Evolutionary conservation across 2,888 invertebrate genomes (phyloP).

Genomic region (Mythimna vitellina): DNA sequence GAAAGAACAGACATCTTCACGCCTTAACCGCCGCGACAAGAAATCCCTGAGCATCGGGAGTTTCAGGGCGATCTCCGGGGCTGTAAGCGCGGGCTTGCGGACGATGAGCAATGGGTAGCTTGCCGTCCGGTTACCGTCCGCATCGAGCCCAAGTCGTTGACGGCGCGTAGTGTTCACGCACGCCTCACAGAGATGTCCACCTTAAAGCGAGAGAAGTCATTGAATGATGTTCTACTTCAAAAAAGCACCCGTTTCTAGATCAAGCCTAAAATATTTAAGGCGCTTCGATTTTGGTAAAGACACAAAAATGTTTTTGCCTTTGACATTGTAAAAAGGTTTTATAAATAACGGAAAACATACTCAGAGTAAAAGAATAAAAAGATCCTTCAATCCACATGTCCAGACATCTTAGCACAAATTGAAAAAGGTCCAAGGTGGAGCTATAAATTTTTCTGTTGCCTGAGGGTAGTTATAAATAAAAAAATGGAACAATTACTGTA

Average conservation of each 20-base stretch:
- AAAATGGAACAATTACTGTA: conserved; percentile 59
- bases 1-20: too few species aligned
- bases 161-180: too few species aligned
- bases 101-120: too few species aligned
- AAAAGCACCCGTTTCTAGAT: background rate
- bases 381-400: conserved; percentile 9
- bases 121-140: too few species aligned
- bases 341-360: conserved; percentile 27
- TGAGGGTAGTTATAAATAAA: conserved; percentile 56
- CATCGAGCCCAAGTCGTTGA: too few species aligned
- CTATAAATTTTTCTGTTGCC: conserved; percentile 49
- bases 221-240: background rate
- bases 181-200: too few species aligned
- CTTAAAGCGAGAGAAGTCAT: too few species aligned
- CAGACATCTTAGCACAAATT: conserved; percentile 56
- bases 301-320: conserved; percentile 8
- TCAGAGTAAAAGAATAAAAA: conserved; percentile 31
- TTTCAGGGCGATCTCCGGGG: too few species aligned
- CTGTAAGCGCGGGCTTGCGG: too few species aligned
- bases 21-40: too few species aligned
- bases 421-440: conserved; percentile 55
- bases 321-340: conserved; percentile 33
- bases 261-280: background rate
- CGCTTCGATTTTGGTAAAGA: background rate
- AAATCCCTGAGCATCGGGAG: too few species aligned